Evolutionary conservation across 2,888 invertebrate genomes (phyloP).

Genomic region (Vandiemenella viatica): DNA sequence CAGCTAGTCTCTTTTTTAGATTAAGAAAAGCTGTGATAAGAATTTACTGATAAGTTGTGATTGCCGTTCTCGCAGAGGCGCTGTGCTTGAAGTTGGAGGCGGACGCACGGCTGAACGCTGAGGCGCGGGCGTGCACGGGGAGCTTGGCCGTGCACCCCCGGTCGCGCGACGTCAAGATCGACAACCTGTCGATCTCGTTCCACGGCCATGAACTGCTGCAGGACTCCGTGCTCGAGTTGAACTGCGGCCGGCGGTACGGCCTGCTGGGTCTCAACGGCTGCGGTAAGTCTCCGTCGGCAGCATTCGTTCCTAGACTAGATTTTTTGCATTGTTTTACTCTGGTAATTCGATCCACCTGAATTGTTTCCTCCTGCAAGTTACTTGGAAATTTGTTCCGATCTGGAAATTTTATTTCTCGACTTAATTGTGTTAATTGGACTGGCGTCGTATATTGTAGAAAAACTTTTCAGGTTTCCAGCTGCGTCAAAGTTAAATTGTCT

Average conservation of each 20-base stretch:
- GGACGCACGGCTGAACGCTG: constrained; percentile 84
- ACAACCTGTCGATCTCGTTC: constrained; percentile 92
- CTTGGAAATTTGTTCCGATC: too few species aligned
- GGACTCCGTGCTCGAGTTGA: constrained; percentile 91
- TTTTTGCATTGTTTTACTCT: too few species aligned
- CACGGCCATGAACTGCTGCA: constrained; percentile 92
- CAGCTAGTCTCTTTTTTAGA: too few species aligned
- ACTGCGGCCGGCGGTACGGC: constrained; percentile 93
- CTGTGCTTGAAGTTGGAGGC: constrained; percentile 74
- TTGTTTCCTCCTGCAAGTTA: too few species aligned
- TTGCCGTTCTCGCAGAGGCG: constrained; percentile 43
- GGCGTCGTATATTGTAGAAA: too few species aligned
- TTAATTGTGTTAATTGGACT: too few species aligned
- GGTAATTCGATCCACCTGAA: too few species aligned
- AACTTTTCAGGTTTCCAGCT: too few species aligned
- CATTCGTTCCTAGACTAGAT: too few species aligned
- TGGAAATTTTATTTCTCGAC: too few species aligned
- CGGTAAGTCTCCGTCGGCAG: constrained; percentile 56
- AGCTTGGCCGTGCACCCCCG: constrained; percentile 88
- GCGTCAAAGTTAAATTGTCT: too few species aligned
- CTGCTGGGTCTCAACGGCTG: constrained; percentile 95
- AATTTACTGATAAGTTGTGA: not conserved
- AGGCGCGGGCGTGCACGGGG: constrained; percentile 88
- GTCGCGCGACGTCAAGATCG: constrained; percentile 91
- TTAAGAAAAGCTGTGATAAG: not conserved